These are phyloP conservation scores for Brachypodius melanocephalos DNA, from an alignment of 2,113 vertebrate species.

Conservation along the genomic window DNA sequence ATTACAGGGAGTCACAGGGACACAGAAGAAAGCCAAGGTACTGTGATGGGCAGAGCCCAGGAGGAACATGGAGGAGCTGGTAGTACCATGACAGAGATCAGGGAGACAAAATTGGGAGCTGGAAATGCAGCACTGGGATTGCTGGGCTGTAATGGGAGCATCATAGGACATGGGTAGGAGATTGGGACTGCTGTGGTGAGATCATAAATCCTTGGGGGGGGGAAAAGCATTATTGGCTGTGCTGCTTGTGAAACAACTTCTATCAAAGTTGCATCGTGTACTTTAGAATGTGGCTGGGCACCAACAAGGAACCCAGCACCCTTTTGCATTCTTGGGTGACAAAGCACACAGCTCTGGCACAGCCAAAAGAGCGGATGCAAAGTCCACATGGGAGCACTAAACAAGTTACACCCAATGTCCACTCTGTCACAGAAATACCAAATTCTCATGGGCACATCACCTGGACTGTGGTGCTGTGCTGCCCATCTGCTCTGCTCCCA, in stretches of 20 bases:
- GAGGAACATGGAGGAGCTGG: background rate
- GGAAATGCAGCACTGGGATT: background rate
- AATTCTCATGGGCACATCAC: background rate
- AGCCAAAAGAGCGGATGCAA: fast-evolving
- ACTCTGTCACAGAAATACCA: background rate
- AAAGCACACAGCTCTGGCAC: background rate
- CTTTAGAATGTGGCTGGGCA: background rate
- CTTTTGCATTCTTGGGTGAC: background rate
- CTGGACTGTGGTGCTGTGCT: conserved; percentile 9
- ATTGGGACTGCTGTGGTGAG: background rate
- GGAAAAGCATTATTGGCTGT: background rate
- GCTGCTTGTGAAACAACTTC: background rate
- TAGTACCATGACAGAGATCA: background rate
- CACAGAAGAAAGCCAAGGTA: background rate
- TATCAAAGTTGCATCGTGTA: fast-evolving
- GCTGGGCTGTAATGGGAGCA: background rate
- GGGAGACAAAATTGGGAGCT: background rate
- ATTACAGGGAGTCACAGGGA: background rate
- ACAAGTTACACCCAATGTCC: background rate
- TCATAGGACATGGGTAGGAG: fast-evolving
- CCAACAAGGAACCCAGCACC: background rate
- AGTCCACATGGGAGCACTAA: background rate
- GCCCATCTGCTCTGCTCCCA: background rate
- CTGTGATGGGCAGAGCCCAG: fast-evolving
- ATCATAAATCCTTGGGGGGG: background rate